A percentile compares a stretch with the other conserved stretches of the same genome.
Conservation (phyloP, 2,888 invertebrate species). For the Andrena camellia region DNA sequence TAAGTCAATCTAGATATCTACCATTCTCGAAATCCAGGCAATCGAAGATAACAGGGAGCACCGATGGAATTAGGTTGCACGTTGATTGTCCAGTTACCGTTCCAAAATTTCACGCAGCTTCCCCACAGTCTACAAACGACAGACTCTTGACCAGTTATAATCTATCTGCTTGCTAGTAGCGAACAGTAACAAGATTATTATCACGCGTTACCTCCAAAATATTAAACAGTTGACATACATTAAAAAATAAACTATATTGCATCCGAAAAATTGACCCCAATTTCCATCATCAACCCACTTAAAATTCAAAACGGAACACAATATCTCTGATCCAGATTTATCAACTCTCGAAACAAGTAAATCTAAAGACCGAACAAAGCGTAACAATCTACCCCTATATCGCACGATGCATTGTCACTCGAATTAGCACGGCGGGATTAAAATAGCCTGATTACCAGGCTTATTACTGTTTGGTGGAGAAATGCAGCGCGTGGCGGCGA, state of each 20-base stretch:
- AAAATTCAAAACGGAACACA: too few relatives aligned
- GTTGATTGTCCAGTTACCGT: slow-evolving; percentile 4
- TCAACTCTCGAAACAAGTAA: too few relatives aligned
- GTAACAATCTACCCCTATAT: background rate
- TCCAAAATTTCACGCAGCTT: slow-evolving; percentile 36
- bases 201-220: background rate
- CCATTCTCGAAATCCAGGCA: slow-evolving; percentile 62
- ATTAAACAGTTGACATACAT: too few relatives aligned
- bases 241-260: too few relatives aligned
- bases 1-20: slow-evolving; percentile 64
- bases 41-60: slow-evolving; percentile 57
- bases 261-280: too few relatives aligned
- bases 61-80: slow-evolving; percentile 50
- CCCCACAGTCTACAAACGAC: background rate
- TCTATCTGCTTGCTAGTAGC: background rate
- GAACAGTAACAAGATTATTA: background rate
- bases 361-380: too few relatives aligned
- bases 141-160: too few relatives aligned
- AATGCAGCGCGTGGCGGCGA: background rate
- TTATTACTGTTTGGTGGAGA: background rate
- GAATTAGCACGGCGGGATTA: background rate
- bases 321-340: too few relatives aligned
- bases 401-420: background rate
- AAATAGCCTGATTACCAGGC: background rate
- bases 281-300: too few relatives aligned